phyloP scores from a whole-genome alignment of 2,797 vertebrate genomes.

The Champsocephalus esox region DNA sequence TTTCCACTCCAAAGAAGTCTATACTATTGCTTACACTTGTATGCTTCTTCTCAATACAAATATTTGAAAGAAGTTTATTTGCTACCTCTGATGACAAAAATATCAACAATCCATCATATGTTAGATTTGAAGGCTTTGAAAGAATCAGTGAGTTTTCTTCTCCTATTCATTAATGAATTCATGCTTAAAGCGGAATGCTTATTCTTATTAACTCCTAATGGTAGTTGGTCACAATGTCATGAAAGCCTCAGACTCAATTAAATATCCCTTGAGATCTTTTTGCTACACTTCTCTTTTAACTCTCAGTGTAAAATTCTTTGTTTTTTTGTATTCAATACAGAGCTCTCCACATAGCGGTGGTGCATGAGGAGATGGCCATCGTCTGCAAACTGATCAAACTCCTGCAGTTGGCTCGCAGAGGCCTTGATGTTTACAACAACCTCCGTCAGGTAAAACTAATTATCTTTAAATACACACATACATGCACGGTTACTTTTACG shows the following conservation, averaged over 20 bases:
- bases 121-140: neutral
- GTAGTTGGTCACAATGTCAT: slow-evolving; percentile 27
- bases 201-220: no score
- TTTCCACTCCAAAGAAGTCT: no score
- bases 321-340: slow-evolving; percentile 72
- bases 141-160: neutral
- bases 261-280: neutral
- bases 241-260: neutral
- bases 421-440: slow-evolving; percentile 90
- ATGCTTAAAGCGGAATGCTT: no score
- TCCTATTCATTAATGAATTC: neutral
- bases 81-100: slow-evolving; percentile 6
- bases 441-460: slow-evolving; percentile 87
- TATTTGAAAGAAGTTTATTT: neutral
- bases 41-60: no score
- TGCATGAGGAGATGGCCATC: slow-evolving; percentile 77
- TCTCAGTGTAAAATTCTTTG: slow-evolving; percentile 26
- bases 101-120: neutral
- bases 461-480: slow-evolving; percentile 8
- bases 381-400: slow-evolving; percentile 81
- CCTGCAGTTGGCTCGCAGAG: slow-evolving; percentile 74
- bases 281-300: slow-evolving; percentile 11
- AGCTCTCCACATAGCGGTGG: slow-evolving; percentile 93
- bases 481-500: neutral
- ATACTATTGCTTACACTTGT: no score